Conservation (phyloP, 2,888 invertebrate species). For the Oxystoma pomonae region DNA sequence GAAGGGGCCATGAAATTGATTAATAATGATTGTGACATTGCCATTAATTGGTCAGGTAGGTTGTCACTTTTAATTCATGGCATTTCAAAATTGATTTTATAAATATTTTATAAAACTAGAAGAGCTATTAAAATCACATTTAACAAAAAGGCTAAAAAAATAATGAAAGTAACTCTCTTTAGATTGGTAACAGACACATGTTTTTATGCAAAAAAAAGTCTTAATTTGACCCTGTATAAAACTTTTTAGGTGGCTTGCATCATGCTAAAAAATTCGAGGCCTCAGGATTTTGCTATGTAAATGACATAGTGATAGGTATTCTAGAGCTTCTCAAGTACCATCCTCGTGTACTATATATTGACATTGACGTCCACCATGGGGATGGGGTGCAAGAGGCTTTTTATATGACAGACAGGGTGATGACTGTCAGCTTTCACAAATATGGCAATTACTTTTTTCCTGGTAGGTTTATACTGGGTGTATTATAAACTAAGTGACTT, state of each 20-base stretch:
- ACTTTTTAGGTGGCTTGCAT: slow-evolving; percentile 74
- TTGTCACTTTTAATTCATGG: too few relatives aligned
- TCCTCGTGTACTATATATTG: slow-evolving; percentile 92
- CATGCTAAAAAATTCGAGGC: slow-evolving; percentile 99
- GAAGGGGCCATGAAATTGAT: slow-evolving; percentile 97
- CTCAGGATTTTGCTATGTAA: slow-evolving; percentile 98
- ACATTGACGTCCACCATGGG: slow-evolving; percentile 98
- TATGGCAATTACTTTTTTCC: slow-evolving; percentile 98
- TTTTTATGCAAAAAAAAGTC: background rate
- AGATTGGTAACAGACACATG: too few relatives aligned
- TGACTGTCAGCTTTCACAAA: slow-evolving; percentile 99
- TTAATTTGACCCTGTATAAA: background rate
- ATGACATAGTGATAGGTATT: slow-evolving; percentile 97
- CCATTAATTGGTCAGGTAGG: slow-evolving; percentile 92
- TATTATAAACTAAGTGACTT: background rate
- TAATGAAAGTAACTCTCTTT: too few relatives aligned
- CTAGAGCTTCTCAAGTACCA: slow-evolving; percentile 92
- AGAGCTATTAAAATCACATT: too few relatives aligned
- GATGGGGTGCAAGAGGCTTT: slow-evolving; percentile 98
- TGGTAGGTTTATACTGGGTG: too few relatives aligned
- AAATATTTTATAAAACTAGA: background rate
- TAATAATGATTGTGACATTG: slow-evolving; percentile 92
- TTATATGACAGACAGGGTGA: slow-evolving; percentile 94
- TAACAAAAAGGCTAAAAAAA: too few relatives aligned
- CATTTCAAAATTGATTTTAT: slow-evolving; percentile 2